phyloP scores from a whole-genome alignment of 2,888 invertebrate genomes.

The Blastobasis adustella region DNA sequence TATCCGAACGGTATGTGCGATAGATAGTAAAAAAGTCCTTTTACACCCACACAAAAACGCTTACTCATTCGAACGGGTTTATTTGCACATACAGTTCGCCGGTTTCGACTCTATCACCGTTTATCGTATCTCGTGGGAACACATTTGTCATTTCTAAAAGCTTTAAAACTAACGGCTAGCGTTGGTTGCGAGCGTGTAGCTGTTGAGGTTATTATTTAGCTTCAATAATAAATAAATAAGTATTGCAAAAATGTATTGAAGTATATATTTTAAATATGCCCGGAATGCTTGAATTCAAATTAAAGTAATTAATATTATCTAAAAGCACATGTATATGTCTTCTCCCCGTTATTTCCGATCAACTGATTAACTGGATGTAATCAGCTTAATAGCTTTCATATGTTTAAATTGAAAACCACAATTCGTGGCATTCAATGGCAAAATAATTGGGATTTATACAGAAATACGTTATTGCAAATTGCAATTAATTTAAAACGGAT shows the following conservation, averaged over 20 bases:
- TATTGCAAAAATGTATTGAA: no score
- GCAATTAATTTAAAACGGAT: not conserved
- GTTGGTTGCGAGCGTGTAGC: not conserved
- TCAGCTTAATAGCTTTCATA: conserved; percentile 4
- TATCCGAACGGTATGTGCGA: conserved; percentile 13
- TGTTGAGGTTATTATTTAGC: no score
- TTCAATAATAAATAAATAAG: no score
- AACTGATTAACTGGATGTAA: conserved; percentile 3
- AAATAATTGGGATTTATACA: no score
- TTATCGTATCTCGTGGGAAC: conserved; percentile 24
- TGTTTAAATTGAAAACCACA: not conserved
- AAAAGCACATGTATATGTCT: not conserved
- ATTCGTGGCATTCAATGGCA: not conserved
- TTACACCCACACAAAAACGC: conserved; percentile 2
- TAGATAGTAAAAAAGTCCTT: conserved; percentile 10
- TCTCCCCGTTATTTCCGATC: not conserved
- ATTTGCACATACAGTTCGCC: conserved; percentile 15
- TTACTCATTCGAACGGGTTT: conserved; percentile 22
- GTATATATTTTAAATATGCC: no score
- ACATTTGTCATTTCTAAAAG: conserved; percentile 31
- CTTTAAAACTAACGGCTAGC: not conserved
- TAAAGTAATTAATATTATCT: no score
- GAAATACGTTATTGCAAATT: not conserved
- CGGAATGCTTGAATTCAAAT: no score
- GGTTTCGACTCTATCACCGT: conserved; percentile 20